Evolutionary conservation across 2,888 invertebrate genomes (phyloP).

Genomic region (Chrysomela aeneicollis): DNA sequence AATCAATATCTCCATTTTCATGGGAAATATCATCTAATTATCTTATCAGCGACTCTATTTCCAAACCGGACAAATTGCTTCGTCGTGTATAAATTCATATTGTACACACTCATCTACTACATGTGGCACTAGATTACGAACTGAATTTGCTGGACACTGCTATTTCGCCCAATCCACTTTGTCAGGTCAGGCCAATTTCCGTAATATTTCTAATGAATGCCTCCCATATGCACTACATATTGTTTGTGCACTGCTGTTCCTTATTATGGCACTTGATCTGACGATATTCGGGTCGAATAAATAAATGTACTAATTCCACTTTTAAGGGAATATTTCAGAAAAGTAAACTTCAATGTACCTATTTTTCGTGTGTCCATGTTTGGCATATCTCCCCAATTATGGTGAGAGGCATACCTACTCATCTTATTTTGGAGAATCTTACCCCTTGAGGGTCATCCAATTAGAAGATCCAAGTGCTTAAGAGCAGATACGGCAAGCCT

Average conservation of each 20-base stretch:
- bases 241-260: constrained; percentile 29
- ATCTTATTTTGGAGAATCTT: constrained; percentile 5
- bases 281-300: constrained; percentile 25
- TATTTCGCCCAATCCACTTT: background rate
- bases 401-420: no score
- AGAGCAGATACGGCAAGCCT: background rate
- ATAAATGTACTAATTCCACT: no score
- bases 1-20: no score
- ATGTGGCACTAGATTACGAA: background rate
- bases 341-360: no score
- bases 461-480: constrained; percentile 16
- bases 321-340: no score
- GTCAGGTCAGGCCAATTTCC: constrained; percentile 26
- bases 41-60: no score
- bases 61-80: background rate
- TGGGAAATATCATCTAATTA: no score
- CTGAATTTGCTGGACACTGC: background rate
- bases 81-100: background rate
- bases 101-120: background rate
- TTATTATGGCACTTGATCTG: no score
- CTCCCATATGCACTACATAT: constrained; percentile 30
- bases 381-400: no score
- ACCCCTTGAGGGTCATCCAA: constrained; percentile 20
- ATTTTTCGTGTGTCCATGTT: no score
- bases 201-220: constrained; percentile 3